Base-by-base conservation (phyloP, 2,888 invertebrate genomes). In the Cyclophora albipunctata region DNA sequence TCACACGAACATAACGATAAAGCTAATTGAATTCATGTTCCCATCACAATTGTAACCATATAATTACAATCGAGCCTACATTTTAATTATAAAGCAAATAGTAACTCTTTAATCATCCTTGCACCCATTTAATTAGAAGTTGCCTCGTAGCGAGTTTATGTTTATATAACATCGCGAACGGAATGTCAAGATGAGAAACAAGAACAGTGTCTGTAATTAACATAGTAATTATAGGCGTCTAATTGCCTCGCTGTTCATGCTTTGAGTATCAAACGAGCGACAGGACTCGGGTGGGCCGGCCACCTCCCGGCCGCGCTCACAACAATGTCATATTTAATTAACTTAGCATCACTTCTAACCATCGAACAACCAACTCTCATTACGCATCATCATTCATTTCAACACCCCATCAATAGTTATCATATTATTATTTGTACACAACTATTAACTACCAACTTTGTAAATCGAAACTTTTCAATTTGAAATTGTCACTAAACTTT, bases 201-300 rank as follows among this genome's bases (percentile, higher is more conserved):
- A 75, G 82, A 79, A 74, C 80, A 71, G 66, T 75, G 81, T 73
- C 80, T 81, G 82, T 82, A 85, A 86, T 85, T 85, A 86, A 84
- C 85, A 83, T 83, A 74, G 83, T 83, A 84, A 86, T 86, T 85
- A 85, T 83, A 84, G 84, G 76, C 81, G 78, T 81, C 78, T 85
- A 85, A 85, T 84, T 85, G 84, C 79, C 78, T 78, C 75, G 75
- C 76, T 76, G 81, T 81, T 82, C 83, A 79, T 81, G 84, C 73
- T 78, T 81, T 75, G 78, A 82, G 81, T 82, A 79, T 80, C 81
- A 81, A 83, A 78, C 76, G 76, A 67, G 71, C 77, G 81, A 80
- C 75, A 70, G 72, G 73, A 71, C 75, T 75, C 57, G 60, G 70
- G 64, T 69, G 40, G 5, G 41, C 45, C 52, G 41, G 45, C 4